These are phyloP conservation scores for Synanceia verrucosa DNA, from an alignment of 2,797 vertebrate genomes.

Conservation along the genomic window DNA sequence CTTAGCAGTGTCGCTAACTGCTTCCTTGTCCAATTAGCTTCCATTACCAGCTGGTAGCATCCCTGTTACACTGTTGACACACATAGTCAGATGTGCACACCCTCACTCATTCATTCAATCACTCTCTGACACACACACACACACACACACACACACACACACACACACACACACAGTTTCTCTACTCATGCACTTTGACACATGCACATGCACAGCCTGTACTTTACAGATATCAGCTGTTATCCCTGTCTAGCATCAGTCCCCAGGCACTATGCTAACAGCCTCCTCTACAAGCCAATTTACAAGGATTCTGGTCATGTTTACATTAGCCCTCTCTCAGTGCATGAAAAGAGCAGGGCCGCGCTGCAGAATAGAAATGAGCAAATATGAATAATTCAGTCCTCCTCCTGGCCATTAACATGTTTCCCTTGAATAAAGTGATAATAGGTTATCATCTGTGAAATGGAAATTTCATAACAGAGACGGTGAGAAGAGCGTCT, in stretches of 20 bases:
- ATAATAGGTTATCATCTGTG: slow-evolving; percentile 99
- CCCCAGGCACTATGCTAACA: slow-evolving; percentile 99
- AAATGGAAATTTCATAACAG: slow-evolving; percentile 99
- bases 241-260: slow-evolving; percentile 94
- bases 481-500: slow-evolving; percentile 86
- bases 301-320: slow-evolving; percentile 99
- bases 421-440: slow-evolving; percentile 99
- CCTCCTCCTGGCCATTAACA: slow-evolving; percentile 99
- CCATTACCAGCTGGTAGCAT: slow-evolving; percentile 87
- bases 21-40: slow-evolving; percentile 86
- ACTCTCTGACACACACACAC: slow-evolving; percentile 21
- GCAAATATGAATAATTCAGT: slow-evolving; percentile 99
- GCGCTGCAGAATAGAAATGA: slow-evolving; percentile 96
- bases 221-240: slow-evolving; percentile 93
- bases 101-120: slow-evolving; percentile 53
- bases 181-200: slow-evolving; percentile 22
- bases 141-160: slow-evolving; percentile 16
- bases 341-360: slow-evolving; percentile 96
- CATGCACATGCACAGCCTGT: slow-evolving; percentile 86
- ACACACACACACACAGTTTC: slow-evolving; percentile 5
- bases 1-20: slow-evolving; percentile 49
- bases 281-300: slow-evolving; percentile 99
- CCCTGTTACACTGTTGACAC: slow-evolving; percentile 75
- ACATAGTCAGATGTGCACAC: slow-evolving; percentile 62
- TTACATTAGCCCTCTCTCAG: slow-evolving; percentile 99